A percentile compares a stretch with the other conserved stretches of the same genome.
phyloP scores from a whole-genome alignment of 2,797 vertebrate genomes.

The Peromyscus aztecus region DNA sequence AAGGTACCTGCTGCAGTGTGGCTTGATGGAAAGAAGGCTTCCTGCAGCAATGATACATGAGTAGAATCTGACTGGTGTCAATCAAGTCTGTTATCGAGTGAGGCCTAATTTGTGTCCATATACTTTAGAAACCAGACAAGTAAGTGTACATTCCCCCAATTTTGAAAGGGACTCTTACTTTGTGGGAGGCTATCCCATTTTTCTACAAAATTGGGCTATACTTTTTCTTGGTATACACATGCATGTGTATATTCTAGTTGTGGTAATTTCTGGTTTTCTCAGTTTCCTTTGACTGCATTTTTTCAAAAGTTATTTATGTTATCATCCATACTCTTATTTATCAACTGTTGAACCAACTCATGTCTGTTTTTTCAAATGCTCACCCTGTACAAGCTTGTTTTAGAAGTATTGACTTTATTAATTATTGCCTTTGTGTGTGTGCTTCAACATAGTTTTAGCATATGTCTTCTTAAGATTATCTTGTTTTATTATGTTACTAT shows the following conservation, averaged over 20 bases:
- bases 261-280: neutral
- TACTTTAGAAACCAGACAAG: neutral
- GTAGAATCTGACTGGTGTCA: neutral
- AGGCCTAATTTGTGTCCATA: neutral
- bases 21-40: neutral
- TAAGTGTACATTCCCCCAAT: neutral
- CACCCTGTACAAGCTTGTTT: neutral
- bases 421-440: neutral
- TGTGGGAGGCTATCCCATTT: neutral
- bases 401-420: neutral
- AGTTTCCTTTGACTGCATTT: neutral
- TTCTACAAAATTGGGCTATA: neutral
- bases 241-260: neutral
- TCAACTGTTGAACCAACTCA: neutral
- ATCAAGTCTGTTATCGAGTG: neutral
- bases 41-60: neutral
- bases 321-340: neutral
- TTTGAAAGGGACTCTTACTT: neutral
- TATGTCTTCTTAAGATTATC: neutral
- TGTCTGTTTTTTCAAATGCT: neutral
- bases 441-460: neutral
- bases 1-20: neutral
- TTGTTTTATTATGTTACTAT: slow-evolving; percentile 8
- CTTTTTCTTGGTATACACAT: neutral
- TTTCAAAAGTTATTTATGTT: neutral